phyloP scores from a whole-genome alignment of 2,797 vertebrate genomes.

The Myiothlypis chrysogaster region DNA sequence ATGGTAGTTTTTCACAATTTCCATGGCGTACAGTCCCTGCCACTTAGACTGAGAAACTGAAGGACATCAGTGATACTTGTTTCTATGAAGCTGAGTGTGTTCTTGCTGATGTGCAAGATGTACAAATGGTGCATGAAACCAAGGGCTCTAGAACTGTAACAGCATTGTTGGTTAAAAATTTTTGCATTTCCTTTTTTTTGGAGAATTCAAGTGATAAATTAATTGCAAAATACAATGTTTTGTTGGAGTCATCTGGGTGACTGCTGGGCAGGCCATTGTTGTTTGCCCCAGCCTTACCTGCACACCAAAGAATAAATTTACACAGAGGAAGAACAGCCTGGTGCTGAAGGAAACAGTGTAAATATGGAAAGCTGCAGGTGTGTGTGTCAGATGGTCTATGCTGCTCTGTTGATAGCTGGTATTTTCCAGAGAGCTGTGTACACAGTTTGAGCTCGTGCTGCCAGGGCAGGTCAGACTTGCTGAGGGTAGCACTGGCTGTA shows the following conservation, averaged over 20 bases:
- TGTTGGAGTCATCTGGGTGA: fast-evolving
- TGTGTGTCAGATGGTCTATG: neutral
- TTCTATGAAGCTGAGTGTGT: neutral
- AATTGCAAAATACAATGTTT: neutral
- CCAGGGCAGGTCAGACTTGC: neutral
- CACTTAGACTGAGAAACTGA: neutral
- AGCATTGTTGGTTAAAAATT: neutral
- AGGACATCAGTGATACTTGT: neutral
- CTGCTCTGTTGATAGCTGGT: fast-evolving
- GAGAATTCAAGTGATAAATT: neutral
- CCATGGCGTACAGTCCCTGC: neutral
- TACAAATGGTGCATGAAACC: neutral
- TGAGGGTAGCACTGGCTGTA: neutral
- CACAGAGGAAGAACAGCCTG: neutral
- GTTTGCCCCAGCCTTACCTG: neutral
- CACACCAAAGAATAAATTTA: neutral
- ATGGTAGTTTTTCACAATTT: neutral
- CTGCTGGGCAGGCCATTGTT: neutral
- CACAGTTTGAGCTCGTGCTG: neutral
- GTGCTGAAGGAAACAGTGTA: neutral
- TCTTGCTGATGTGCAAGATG: neutral
- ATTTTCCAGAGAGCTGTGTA: neutral
- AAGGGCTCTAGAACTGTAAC: neutral
- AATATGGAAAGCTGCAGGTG: neutral
- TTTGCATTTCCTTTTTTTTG: neutral